phyloP scores from a whole-genome alignment of 2,113 vertebrate species.

The Percina caprodes region DNA sequence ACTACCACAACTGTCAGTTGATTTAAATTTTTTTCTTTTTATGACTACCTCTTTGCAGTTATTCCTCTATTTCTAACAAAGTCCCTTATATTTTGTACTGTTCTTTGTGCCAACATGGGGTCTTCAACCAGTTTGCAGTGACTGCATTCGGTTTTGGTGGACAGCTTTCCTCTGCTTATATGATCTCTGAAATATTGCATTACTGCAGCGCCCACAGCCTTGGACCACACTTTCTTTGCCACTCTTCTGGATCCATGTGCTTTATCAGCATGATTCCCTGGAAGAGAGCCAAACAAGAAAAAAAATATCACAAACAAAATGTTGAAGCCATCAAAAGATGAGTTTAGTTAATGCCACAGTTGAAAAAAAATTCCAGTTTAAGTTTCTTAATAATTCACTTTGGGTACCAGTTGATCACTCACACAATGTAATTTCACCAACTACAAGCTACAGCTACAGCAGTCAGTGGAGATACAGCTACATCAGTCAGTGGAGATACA shows the following conservation, averaged over 20 bases:
- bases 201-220: slow-evolving; percentile 8
- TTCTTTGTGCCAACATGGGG: slow-evolving; percentile 19
- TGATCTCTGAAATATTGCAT: slow-evolving; percentile 22
- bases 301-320: not conserved
- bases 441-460: too few species aligned
- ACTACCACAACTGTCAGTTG: too few species aligned
- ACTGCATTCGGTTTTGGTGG: slow-evolving; percentile 13
- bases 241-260: not conserved
- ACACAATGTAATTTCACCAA: too few species aligned
- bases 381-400: too few species aligned
- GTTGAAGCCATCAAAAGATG: too few species aligned
- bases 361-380: too few species aligned
- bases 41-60: not conserved
- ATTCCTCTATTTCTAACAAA: slow-evolving; percentile 1
- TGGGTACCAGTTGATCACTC: too few species aligned
- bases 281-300: slow-evolving; percentile 5
- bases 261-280: not conserved
- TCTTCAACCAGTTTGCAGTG: slow-evolving; percentile 11
- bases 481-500: too few species aligned
- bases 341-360: too few species aligned
- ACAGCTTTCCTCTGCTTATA: slow-evolving; percentile 2
- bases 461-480: too few species aligned
- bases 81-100: slow-evolving; percentile 18
- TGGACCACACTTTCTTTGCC: slow-evolving; percentile 16
- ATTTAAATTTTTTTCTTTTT: too few species aligned